phyloP scores from a whole-genome alignment of 1,140 invertebrate genomes.

The Vollenhovia emeryi region DNA sequence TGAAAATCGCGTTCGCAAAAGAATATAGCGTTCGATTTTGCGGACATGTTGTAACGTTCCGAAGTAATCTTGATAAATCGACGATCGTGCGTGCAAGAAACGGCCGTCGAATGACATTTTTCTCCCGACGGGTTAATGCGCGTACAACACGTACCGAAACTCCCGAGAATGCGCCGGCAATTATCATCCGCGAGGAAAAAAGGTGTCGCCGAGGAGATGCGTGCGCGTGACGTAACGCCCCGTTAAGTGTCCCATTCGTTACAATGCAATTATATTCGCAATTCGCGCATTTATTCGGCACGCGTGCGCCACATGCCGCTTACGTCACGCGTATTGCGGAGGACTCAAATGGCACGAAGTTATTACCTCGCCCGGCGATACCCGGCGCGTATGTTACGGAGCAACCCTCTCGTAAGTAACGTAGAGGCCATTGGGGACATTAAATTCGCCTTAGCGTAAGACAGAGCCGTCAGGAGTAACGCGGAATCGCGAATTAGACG shows the following conservation, averaged over 20 bases:
- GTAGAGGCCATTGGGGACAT: background rate
- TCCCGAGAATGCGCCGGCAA: background rate
- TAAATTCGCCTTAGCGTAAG: background rate
- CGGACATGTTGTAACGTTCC: background rate
- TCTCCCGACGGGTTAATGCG: background rate
- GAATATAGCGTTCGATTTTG: background rate
- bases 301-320: background rate
- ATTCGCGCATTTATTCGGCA: constrained; percentile 38
- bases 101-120: background rate
- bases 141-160: constrained; percentile 8
- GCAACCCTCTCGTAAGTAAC: background rate
- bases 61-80: constrained; percentile 13
- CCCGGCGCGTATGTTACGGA: background rate
- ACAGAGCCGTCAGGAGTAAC: background rate
- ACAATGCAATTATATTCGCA: constrained; percentile 37
- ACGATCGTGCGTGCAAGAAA: background rate
- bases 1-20: no score
- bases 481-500: constrained; percentile 8
- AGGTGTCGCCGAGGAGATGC: constrained; percentile 3
- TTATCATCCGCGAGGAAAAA: constrained; percentile 39
- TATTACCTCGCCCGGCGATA: background rate
- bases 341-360: constrained; percentile 7
- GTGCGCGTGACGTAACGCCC: constrained; percentile 16
- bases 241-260: constrained; percentile 19
- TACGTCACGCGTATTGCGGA: background rate